Conservation (phyloP, 1,140 invertebrate genomes). For the Trichonephila clavipes region DNA sequence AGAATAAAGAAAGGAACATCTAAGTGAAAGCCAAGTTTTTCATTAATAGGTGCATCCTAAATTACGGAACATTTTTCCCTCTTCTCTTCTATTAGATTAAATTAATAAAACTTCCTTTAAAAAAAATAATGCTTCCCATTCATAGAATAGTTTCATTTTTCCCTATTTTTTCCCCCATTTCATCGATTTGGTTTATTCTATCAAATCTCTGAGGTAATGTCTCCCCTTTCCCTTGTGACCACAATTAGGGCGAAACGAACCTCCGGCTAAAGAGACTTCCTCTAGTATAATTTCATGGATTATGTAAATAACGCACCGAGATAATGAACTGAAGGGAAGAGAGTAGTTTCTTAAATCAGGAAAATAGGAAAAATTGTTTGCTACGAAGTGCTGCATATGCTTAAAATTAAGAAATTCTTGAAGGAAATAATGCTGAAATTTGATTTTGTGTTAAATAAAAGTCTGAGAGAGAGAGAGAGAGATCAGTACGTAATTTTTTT, state of each 20-base stretch:
- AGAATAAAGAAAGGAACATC: background rate
- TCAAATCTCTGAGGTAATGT: background rate
- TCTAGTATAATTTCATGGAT: background rate
- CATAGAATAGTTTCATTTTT: background rate
- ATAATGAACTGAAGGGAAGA: constrained; percentile 8
- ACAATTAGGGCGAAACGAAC: background rate
- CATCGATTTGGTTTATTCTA: background rate
- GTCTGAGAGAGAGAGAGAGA: no score
- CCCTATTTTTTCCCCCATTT: background rate
- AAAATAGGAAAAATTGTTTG: background rate
- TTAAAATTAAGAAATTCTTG: background rate
- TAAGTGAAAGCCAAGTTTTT: background rate
- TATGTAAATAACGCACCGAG: background rate
- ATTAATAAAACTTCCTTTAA: constrained; percentile 9
- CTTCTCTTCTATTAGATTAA: background rate
- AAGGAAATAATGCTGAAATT: constrained; percentile 5
- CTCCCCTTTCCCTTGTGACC: background rate
- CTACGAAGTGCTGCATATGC: background rate
- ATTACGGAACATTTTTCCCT: background rate
- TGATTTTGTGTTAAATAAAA: background rate
- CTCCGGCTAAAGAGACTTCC: background rate
- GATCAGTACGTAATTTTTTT: no score
- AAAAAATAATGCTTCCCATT: background rate
- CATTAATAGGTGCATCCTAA: constrained; percentile 15
- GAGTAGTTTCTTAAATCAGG: background rate